phyloP scores from a whole-genome alignment of 2,888 invertebrate species.

The Pseudanteris insignis region DNA sequence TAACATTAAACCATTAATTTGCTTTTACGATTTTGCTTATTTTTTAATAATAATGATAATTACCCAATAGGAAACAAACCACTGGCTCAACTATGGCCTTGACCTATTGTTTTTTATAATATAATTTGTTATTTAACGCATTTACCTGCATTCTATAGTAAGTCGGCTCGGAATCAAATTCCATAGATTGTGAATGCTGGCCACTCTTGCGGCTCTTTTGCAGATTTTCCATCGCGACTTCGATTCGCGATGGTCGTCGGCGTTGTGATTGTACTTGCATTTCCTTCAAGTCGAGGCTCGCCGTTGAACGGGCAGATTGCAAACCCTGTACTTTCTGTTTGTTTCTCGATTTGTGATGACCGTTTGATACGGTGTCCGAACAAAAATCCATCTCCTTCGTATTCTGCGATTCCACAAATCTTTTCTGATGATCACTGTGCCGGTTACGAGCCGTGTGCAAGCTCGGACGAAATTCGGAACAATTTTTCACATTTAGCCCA shows the following conservation, averaged over 20 bases:
- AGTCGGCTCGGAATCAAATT: constrained; percentile 80
- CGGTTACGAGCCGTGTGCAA: constrained; percentile 55
- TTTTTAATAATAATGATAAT: neutral
- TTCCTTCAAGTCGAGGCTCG: constrained; percentile 58
- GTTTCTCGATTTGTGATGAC: constrained; percentile 70
- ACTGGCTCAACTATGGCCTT: too few species aligned
- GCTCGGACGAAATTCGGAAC: constrained; percentile 57
- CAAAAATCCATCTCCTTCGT: constrained; percentile 69
- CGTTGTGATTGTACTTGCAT: constrained; percentile 51
- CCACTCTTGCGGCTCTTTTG: constrained; percentile 53
- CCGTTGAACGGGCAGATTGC: constrained; percentile 58
- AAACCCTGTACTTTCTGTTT: constrained; percentile 52
- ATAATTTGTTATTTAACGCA: too few species aligned
- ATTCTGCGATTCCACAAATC: constrained; percentile 47
- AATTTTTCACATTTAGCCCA: constrained; percentile 67
- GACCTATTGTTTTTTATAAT: too few species aligned
- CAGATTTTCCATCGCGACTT: constrained; percentile 55
- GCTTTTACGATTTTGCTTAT: too few species aligned
- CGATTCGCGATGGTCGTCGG: constrained; percentile 52
- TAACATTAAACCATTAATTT: too few species aligned
- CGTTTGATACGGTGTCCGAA: constrained; percentile 67
- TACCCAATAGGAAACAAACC: neutral
- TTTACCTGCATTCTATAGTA: constrained; percentile 68
- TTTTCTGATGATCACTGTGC: constrained; percentile 50
- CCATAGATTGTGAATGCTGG: constrained; percentile 70